Evolutionary conservation across 2,888 invertebrate genomes (phyloP).

Genomic region (Octonoba sinensis): DNA sequence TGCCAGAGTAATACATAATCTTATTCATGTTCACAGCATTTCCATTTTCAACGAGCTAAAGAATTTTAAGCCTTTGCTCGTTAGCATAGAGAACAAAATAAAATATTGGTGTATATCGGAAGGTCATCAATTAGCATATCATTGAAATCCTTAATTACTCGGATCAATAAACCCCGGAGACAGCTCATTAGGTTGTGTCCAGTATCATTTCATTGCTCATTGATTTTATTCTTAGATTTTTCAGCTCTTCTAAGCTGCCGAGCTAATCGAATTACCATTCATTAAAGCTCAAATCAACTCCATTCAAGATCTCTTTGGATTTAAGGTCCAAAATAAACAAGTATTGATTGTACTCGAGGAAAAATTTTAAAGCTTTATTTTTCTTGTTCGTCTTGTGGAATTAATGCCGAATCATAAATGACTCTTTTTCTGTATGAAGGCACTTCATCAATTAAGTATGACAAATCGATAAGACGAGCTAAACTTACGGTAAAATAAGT

Average conservation of each 20-base stretch:
- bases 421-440: background rate
- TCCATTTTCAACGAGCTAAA: slow-evolving; percentile 48
- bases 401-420: background rate
- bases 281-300: slow-evolving; percentile 53
- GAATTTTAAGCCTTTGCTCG: slow-evolving; percentile 30
- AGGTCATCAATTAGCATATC: slow-evolving; percentile 58
- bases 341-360: slow-evolving; percentile 39
- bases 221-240: slow-evolving; percentile 53
- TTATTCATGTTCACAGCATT: slow-evolving; percentile 13
- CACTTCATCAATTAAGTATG: background rate
- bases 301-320: slow-evolving; percentile 38
- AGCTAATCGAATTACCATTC: slow-evolving; percentile 48
- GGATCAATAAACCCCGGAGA: slow-evolving; percentile 55
- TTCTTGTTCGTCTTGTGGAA: background rate
- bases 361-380: slow-evolving; percentile 24
- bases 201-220: slow-evolving; percentile 56
- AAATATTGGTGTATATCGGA: slow-evolving; percentile 54
- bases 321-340: slow-evolving; percentile 38
- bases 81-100: slow-evolving; percentile 42
- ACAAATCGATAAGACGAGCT: background rate
- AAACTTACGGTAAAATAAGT: background rate
- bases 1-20: slow-evolving; percentile 27
- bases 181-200: slow-evolving; percentile 57
- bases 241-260: slow-evolving; percentile 35
- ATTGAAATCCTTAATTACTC: slow-evolving; percentile 58